These are phyloP conservation scores for Rhodeus uyekii DNA, from an alignment of 2,797 vertebrate species.

Conservation along the genomic window DNA sequence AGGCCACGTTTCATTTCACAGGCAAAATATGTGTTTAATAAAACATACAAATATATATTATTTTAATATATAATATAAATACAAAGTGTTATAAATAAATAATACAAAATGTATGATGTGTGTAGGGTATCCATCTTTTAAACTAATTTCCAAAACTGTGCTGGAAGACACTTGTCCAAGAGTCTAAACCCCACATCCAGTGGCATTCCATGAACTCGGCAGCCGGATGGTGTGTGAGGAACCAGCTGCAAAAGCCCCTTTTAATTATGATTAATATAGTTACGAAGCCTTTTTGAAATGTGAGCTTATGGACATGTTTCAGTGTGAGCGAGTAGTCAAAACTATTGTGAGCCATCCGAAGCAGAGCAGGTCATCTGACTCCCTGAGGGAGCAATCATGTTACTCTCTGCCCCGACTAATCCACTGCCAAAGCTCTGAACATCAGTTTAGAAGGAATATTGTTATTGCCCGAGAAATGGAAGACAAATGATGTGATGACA, in stretches of 20 bases:
- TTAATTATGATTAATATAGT: slow-evolving; percentile 56
- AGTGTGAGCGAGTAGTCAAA: slow-evolving; percentile 60
- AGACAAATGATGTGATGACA: slow-evolving; percentile 58
- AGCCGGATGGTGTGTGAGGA: background rate
- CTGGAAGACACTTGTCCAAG: background rate
- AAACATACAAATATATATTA: background rate
- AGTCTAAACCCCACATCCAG: background rate
- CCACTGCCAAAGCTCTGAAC: slow-evolving; percentile 76
- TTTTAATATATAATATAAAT: background rate
- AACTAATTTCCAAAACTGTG: too few relatives aligned
- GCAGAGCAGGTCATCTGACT: slow-evolving; percentile 57
- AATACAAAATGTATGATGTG: background rate
- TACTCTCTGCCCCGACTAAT: slow-evolving; percentile 75
- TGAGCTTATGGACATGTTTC: slow-evolving; percentile 56
- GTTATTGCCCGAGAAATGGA: slow-evolving; percentile 40
- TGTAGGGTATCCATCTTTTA: background rate
- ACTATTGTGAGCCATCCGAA: slow-evolving; percentile 53
- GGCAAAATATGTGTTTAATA: background rate
- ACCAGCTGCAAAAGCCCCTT: slow-evolving; percentile 39
- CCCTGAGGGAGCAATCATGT: slow-evolving; percentile 59
- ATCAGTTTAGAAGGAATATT: slow-evolving; percentile 62
- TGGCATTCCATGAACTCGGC: background rate
- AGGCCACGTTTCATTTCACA: background rate
- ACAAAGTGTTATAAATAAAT: background rate
- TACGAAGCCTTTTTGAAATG: slow-evolving; percentile 53